phyloP scores from a whole-genome alignment of 2,113 vertebrate genomes.

The Spea multiplicata region DNA sequence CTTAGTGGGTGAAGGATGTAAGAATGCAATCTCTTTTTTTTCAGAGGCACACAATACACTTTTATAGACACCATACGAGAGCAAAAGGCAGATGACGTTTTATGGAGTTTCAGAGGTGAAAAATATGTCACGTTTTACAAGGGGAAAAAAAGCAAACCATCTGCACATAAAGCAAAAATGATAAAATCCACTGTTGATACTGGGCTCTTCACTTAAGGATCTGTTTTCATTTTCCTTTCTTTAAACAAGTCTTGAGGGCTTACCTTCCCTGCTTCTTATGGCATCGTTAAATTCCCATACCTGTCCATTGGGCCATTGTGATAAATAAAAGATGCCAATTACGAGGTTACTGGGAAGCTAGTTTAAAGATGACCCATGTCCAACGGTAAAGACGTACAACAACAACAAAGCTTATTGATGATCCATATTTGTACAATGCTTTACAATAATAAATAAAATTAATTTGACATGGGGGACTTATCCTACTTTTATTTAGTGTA shows the following conservation, averaged over 20 bases:
- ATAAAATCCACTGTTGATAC: constrained; percentile 12
- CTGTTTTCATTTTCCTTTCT: constrained; percentile 16
- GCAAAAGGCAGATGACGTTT: constrained; percentile 1
- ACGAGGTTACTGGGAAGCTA: too few species aligned
- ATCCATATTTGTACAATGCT: too few species aligned
- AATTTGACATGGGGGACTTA: too few species aligned
- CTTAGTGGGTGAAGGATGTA: too few species aligned
- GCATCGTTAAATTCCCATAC: constrained; percentile 14
- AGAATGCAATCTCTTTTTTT: neutral
- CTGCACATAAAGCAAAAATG: constrained; percentile 16
- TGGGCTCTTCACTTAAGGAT: constrained; percentile 1
- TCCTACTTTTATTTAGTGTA: too few species aligned
- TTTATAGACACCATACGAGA: constrained; percentile 5
- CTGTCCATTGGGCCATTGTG: constrained; percentile 7
- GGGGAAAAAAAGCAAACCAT: neutral
- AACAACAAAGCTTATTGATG: too few species aligned
- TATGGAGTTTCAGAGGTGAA: constrained; percentile 9
- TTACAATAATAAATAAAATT: too few species aligned
- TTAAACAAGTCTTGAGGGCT: constrained; percentile 12
- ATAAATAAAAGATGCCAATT: constrained; percentile 16
- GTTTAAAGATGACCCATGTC: too few species aligned
- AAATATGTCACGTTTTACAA: constrained; percentile 9
- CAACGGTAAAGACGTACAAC: too few species aligned
- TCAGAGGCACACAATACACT: neutral
- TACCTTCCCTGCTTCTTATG: neutral